Percentiles rank a stretch among this genome's conserved stretches.
Evolutionary conservation across 2,888 invertebrate genomes (phyloP).

Genomic region (Scelioninae gen. 1): DNA sequence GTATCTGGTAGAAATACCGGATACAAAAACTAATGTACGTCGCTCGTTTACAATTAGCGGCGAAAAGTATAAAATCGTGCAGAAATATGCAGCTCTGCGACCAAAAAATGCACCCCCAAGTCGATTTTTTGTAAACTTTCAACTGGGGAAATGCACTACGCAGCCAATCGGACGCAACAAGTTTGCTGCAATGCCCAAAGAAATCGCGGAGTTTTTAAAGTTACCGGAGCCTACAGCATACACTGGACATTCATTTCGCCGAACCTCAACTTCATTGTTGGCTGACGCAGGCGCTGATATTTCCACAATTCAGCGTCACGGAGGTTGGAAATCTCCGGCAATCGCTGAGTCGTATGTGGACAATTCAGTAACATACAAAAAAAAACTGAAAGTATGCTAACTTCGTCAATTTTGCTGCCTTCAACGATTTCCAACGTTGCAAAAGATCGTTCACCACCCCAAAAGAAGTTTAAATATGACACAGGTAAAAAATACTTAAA

Average conservation of each 20-base stretch:
- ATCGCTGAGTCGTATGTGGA: conserved; percentile 48
- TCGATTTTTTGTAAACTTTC: conserved; percentile 66
- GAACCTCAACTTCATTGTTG: conserved; percentile 68
- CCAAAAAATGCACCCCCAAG: conserved; percentile 31
- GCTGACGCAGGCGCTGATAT: conserved; percentile 63
- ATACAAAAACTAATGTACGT: conserved; percentile 31
- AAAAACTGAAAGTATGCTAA: conserved; percentile 34
- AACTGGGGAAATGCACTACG: conserved; percentile 65
- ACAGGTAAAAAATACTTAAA: too few relatives aligned
- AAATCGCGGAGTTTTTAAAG: conserved; percentile 69
- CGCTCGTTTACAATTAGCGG: conserved; percentile 46
- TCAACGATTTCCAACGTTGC: background rate
- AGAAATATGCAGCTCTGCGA: conserved; percentile 45
- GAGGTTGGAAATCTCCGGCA: conserved; percentile 46
- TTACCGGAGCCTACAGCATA: conserved; percentile 63
- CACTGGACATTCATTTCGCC: conserved; percentile 66
- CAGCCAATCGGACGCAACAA: conserved; percentile 69
- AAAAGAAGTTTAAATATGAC: too few relatives aligned
- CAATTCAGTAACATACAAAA: conserved; percentile 40
- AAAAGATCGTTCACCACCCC: too few relatives aligned
- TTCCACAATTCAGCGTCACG: conserved; percentile 54
- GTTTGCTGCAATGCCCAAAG: conserved; percentile 68
- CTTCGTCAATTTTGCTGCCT: conserved; percentile 14
- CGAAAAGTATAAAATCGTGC: conserved; percentile 30
- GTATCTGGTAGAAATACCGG: conserved; percentile 38